Base-by-base conservation (phyloP, 2,888 invertebrate species). In the Neuroscelio doddi region DNA sequence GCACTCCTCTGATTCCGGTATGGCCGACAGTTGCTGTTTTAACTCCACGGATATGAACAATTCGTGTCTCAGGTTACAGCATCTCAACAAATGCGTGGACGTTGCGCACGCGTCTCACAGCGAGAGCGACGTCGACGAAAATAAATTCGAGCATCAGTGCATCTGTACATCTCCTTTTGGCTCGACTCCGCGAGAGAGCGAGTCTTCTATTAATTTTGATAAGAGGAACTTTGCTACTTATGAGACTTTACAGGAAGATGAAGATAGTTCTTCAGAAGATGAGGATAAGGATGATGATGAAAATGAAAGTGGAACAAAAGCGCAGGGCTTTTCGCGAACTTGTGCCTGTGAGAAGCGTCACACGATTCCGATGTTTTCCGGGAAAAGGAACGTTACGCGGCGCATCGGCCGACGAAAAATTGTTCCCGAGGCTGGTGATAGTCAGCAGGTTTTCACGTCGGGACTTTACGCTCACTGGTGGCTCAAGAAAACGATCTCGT, bases 381-480 rank as follows among this genome's bases (percentile, higher is more conserved):
- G 38, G 7, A 63, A 56, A 21, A 58, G 58, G 45, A 65, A 59
- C 29, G 59, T 55, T 34, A 42, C 64, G 26, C 56, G 56, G 7
- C 32, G 12, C 7, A 32, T n/a, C 58, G 53, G 32, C 12, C 5
- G 44, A 29, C 7, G 44, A 7, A 10, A 16, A 58, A 56, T 64
- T 49, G 51, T 70, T 70, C 66, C 41, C 26, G 55, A 61, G 39
- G 64, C 69, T 27, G 26, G 32, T 16, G 59, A 70, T 3, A 38
- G 68, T 50, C 84, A 85, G 69, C 82, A 85, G 70, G 87, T 91
- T 80, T 95, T 91, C 85, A 92, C 91, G 62, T 93, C 94, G 42
- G 94, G 93, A 79, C 87, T 95, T 85, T 95, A 95, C 85, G 94
- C 94, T 68, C 95, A 95, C 87, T 95, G 95, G 95, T 95, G 94